Conservation (phyloP, 2,797 vertebrate genomes). For the Cichlasoma orientale region DNA sequence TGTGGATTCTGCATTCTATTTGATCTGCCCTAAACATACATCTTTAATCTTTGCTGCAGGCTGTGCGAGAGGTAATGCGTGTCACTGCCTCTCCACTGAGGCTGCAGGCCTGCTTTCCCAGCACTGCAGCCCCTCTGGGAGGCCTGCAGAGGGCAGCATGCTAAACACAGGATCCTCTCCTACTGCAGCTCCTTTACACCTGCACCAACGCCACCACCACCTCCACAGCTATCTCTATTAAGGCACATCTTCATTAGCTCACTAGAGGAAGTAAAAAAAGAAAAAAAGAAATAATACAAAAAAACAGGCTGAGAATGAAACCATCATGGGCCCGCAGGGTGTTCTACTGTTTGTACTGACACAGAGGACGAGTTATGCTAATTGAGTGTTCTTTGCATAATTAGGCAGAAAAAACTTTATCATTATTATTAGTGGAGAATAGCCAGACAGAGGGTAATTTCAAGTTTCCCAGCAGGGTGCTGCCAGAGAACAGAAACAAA, state of each 20-base stretch:
- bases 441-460: constrained; percentile 83
- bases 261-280: constrained; percentile 47
- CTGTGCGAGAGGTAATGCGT: constrained; percentile 60
- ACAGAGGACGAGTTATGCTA: constrained; percentile 86
- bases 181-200: constrained; percentile 50
- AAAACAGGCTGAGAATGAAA: constrained; percentile 71
- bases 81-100: constrained; percentile 52
- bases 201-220: constrained; percentile 34
- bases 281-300: constrained; percentile 41
- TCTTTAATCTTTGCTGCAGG: constrained; percentile 79
- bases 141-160: constrained; percentile 73
- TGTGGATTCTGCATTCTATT: constrained; percentile 76
- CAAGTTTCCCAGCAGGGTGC: constrained; percentile 83
- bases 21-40: constrained; percentile 79
- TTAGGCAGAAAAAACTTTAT: constrained; percentile 81
- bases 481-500: constrained; percentile 68
- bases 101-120: constrained; percentile 39
- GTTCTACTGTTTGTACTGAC: constrained; percentile 83
- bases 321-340: constrained; percentile 74
- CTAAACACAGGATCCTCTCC: constrained; percentile 31
- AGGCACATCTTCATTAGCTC: constrained; percentile 77
- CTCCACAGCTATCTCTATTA: constrained; percentile 67
- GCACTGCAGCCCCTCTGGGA: constrained; percentile 42
- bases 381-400: constrained; percentile 86
- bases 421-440: constrained; percentile 84